Conservation (phyloP, 2,888 invertebrate species). For the Macaria notata region DNA sequence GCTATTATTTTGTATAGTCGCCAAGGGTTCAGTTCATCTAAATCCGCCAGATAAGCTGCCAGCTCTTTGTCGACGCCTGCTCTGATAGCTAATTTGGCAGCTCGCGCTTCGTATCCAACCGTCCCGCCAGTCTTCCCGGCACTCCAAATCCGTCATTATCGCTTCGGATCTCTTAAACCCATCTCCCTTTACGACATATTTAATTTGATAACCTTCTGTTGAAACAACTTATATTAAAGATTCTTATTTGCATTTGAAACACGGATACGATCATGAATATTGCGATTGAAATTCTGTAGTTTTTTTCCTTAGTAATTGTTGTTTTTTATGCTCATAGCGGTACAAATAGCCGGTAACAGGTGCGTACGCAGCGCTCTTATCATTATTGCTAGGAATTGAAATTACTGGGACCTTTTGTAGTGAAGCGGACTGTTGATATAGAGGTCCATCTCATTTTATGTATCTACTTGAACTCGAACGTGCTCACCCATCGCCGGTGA, state of each 20-base stretch:
- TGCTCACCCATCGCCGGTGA: constrained; percentile 63
- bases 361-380: constrained; percentile 32
- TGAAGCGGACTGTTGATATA: constrained; percentile 4
- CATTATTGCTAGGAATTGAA: constrained; percentile 10
- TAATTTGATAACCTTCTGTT: constrained; percentile 53
- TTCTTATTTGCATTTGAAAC: constrained; percentile 58
- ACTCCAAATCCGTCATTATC: constrained; percentile 66
- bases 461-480: constrained; percentile 37
- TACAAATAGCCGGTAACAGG: constrained; percentile 14
- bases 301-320: constrained; percentile 30
- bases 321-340: constrained; percentile 6
- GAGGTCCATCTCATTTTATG: constrained; percentile 7
- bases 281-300: constrained; percentile 24
- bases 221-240: constrained; percentile 55
- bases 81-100: constrained; percentile 73
- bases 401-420: constrained; percentile 6
- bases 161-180: constrained; percentile 59
- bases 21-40: constrained; percentile 79
- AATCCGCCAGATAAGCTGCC: constrained; percentile 76
- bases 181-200: constrained; percentile 59
- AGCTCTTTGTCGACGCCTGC: constrained; percentile 72
- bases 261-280: constrained; percentile 52
- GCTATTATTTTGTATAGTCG: constrained; percentile 79
- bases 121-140: constrained; percentile 37
- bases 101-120: constrained; percentile 35